Evolutionary conservation across 2,113 vertebrate genomes (phyloP).

Genomic region (Oreocharis arfaki): DNA sequence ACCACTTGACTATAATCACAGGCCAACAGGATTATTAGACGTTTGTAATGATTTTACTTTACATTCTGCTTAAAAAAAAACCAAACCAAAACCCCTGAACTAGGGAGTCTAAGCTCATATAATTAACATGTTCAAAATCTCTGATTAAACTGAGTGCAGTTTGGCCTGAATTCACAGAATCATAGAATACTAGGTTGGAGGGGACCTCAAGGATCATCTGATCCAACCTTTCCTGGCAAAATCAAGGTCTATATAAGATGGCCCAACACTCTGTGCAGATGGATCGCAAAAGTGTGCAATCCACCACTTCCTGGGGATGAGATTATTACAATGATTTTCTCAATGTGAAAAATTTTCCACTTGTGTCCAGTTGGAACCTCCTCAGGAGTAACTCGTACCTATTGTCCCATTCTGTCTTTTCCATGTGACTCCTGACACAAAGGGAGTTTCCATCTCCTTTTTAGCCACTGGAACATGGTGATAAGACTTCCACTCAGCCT

Average conservation of each 20-base stretch:
- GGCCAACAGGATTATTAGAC: neutral
- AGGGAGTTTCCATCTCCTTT: neutral
- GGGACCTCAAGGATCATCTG: neutral
- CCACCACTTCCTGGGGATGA: neutral
- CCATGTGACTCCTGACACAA: neutral
- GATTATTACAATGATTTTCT: neutral
- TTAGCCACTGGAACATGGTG: neutral
- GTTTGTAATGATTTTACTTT: constrained; percentile 43
- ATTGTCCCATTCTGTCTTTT: neutral
- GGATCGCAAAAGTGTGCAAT: neutral
- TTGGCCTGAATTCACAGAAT: neutral
- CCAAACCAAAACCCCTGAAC: neutral
- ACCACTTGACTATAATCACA: constrained; percentile 42
- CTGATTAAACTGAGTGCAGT: neutral
- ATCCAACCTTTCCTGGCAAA: neutral
- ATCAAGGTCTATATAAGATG: neutral
- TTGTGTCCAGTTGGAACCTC: accelerated
- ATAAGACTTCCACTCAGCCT: neutral
- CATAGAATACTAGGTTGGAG: neutral
- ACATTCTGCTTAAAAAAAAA: neutral
- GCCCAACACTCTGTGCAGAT: neutral
- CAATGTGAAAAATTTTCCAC: neutral
- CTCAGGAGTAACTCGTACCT: neutral
- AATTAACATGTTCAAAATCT: neutral
- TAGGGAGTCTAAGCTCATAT: neutral